Base-by-base conservation (phyloP, 2,888 invertebrate species). In the Synanthedon andrenaeformis region DNA sequence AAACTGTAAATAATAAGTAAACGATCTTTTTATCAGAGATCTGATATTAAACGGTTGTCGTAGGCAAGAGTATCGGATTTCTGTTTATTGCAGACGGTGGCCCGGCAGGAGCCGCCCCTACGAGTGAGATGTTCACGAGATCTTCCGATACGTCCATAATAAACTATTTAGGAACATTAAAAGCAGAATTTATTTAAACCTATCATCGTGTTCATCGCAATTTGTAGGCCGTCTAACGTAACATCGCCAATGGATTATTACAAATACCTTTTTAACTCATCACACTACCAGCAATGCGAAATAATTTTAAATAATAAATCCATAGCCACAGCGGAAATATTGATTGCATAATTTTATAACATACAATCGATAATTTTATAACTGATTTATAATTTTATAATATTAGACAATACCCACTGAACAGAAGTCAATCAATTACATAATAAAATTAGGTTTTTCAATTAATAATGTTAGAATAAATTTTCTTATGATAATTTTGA, bases 41-140 rank as follows among this genome's bases (percentile, higher is more conserved):
- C 82, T 76, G 64, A 76, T 70, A 70, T 72, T 77, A 77, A 81
- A 76, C 74, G 71, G 70, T 66, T 72, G 73, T 73, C 69, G 73
- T 70, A 69, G 69, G 69, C 72, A 69, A 70, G 66, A 66, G 71
- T 84, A 82, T 87, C 85, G 76, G 76, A 82, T 87, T 84, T 81
- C 86, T 75, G 83, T 84, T 84, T 84, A 84, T 76, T 74, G 74
- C 77, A 64, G 67, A 68, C 74, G 64, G 79, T 77, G 75, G 81
- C 77, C 59, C 66, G 60, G 70, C 70, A 74, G 71, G 69, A 74
- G 74, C 71, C 63, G 67, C 57, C 57, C 62, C 56, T 59, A 62
- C 75, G 63, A 83, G 78, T 82, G 74, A 81, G 82, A 74, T 76
- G 82, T 83, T 72, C 70, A 70, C 69, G 60, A 70, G 67, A 76